Evolutionary conservation across 2,113 vertebrate genomes (phyloP).

Genomic region (Hippotragus niger): DNA sequence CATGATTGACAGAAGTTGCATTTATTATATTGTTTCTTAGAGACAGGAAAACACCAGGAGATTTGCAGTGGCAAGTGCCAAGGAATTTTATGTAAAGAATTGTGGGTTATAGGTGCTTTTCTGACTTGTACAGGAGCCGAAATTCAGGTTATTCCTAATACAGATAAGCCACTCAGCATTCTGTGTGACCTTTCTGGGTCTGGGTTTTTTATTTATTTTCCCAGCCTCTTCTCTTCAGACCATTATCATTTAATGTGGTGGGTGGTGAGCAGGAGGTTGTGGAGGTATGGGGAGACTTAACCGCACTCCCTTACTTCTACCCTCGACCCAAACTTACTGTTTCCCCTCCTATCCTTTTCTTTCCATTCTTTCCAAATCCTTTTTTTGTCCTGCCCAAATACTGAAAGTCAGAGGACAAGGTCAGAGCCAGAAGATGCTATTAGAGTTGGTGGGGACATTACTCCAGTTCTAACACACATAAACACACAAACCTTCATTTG

Average conservation of each 20-base stretch:
- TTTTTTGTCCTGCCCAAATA: background rate
- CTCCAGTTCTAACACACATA: background rate
- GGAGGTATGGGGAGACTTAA: background rate
- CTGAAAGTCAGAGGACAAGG: background rate
- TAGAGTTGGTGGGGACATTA: background rate
- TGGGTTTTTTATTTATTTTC: background rate
- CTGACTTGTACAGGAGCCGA: constrained; percentile 37
- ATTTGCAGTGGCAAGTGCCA: constrained; percentile 65
- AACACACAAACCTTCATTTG: background rate
- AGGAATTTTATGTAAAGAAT: constrained; percentile 65
- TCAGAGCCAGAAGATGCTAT: background rate
- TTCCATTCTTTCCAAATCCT: background rate
- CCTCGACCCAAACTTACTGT: background rate
- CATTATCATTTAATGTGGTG: background rate
- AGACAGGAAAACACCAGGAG: constrained; percentile 63
- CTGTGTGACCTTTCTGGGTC: constrained; percentile 26
- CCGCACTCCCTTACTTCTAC: background rate
- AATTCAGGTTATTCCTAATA: constrained; percentile 63
- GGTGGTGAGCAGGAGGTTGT: background rate
- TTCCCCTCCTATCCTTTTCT: background rate
- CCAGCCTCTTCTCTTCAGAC: background rate
- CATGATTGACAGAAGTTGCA: constrained; percentile 65
- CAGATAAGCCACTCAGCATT: constrained; percentile 41
- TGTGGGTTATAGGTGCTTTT: constrained; percentile 60
- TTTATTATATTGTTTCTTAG: constrained; percentile 59